phyloP scores from a whole-genome alignment of 2,888 invertebrate species.

The Nezara viridula region DNA sequence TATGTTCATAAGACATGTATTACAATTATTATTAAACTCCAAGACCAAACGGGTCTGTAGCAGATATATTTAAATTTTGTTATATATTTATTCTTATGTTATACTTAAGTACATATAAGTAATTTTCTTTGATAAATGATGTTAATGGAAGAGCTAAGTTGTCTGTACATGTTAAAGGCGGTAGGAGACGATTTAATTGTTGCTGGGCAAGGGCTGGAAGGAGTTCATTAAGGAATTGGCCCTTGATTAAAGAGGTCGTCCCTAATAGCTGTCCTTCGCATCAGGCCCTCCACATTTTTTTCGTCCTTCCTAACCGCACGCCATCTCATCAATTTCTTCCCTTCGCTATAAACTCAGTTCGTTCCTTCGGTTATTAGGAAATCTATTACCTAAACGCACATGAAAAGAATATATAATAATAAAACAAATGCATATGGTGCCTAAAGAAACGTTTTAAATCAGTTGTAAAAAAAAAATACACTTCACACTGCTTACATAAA shows the following conservation, averaged over 20 bases:
- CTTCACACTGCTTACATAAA: too few species aligned
- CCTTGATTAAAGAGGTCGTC: slow-evolving; percentile 26
- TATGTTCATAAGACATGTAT: too few species aligned
- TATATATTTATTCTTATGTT: too few species aligned
- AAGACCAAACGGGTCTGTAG: too few species aligned
- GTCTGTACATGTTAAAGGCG: slow-evolving; percentile 3
- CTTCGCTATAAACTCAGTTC: neutral
- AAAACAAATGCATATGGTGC: too few species aligned
- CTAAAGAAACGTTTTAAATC: too few species aligned
- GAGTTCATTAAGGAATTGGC: slow-evolving; percentile 34
- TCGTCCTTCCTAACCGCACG: neutral
- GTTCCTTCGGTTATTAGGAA: neutral
- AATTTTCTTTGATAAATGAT: neutral
- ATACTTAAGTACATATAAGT: too few species aligned
- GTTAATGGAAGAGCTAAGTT: neutral
- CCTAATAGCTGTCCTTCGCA: slow-evolving; percentile 17
- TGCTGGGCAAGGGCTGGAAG: neutral
- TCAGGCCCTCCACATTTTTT: slow-evolving; percentile 1
- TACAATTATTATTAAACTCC: too few species aligned
- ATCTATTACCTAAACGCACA: too few species aligned
- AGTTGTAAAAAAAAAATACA: too few species aligned
- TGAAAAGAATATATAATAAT: too few species aligned
- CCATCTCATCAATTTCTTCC: neutral
- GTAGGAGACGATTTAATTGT: neutral
- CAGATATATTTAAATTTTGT: too few species aligned